Conservation (phyloP, 2,888 invertebrate genomes). For the Pardosa pseudoannulata region DNA sequence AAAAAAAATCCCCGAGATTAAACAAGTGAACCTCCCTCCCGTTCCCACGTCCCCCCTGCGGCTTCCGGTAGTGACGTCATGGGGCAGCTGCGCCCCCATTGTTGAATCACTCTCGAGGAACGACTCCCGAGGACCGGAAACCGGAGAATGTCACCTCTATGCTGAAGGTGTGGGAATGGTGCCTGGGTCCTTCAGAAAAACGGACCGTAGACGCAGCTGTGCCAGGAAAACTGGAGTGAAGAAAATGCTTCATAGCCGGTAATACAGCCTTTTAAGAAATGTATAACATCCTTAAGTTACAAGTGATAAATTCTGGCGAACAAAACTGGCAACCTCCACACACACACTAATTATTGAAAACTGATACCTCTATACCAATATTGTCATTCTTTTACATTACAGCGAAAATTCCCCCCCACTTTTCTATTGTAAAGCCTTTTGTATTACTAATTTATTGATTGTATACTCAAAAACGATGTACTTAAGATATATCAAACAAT, state of each 20-base stretch:
- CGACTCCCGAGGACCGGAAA: not conserved
- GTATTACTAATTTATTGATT: no score
- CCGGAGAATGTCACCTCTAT: conserved; percentile 8
- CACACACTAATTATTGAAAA: no score
- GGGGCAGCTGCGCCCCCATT: conserved; percentile 48
- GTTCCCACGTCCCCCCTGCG: conserved; percentile 45
- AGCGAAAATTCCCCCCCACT: no score
- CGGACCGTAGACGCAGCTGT: not conserved
- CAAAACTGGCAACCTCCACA: no score
- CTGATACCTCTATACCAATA: no score
- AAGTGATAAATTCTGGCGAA: no score
- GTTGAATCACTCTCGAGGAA: not conserved
- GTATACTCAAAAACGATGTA: no score
- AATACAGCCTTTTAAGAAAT: no score
- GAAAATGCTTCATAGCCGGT: not conserved
- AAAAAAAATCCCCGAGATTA: conserved; percentile 12
- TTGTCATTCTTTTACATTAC: no score
- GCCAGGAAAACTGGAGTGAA: not conserved
- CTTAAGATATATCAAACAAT: no score
- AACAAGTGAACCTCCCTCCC: conserved; percentile 7
- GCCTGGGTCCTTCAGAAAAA: not conserved
- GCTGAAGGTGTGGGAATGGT: conserved; percentile 8
- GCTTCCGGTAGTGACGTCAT: conserved; percentile 62
- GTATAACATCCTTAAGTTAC: no score
- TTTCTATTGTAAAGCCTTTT: no score